phyloP scores from a whole-genome alignment of 2,888 invertebrate genomes.

The Clivina fossor region DNA sequence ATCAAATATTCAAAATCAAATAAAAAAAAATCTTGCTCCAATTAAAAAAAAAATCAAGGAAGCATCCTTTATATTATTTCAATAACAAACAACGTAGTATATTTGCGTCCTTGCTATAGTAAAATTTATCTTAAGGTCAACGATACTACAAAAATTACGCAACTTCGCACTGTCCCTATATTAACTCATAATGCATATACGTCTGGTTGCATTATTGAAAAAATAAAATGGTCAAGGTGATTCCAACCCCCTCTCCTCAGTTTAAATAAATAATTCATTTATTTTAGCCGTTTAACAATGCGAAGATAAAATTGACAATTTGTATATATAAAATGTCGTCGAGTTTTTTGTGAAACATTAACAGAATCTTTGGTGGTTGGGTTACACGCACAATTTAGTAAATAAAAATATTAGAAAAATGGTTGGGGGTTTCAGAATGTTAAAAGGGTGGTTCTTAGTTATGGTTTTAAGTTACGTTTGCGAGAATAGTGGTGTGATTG shows the following conservation, averaged over 20 bases:
- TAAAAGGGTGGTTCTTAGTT: too few relatives aligned
- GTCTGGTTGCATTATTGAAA: slow-evolving; percentile 29
- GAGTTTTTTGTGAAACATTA: slow-evolving; percentile 10
- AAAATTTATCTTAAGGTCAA: slow-evolving; percentile 19
- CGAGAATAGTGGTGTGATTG: too few relatives aligned
- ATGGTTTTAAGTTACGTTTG: too few relatives aligned
- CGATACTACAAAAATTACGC: slow-evolving; percentile 12
- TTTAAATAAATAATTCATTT: slow-evolving; percentile 40
- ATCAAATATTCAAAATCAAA: too few relatives aligned
- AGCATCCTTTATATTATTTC: too few relatives aligned
- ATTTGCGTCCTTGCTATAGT: slow-evolving; percentile 18
- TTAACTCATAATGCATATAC: neutral
- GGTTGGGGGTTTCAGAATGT: too few relatives aligned
- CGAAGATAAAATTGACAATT: slow-evolving; percentile 30
- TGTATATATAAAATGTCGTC: slow-evolving; percentile 16
- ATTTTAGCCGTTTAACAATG: too few relatives aligned
- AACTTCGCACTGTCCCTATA: slow-evolving; percentile 1
- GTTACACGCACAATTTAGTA: too few relatives aligned
- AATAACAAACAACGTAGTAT: slow-evolving; percentile 14
- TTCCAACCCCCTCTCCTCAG: slow-evolving; percentile 41
- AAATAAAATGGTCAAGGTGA: slow-evolving; percentile 47
- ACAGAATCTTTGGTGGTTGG: too few relatives aligned
- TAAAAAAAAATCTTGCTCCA: too few relatives aligned
- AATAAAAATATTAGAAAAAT: too few relatives aligned
- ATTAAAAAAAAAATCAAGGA: too few relatives aligned